Evolutionary conservation across 2,888 invertebrate species (phyloP).

Genomic region (Rosalia funebris): DNA sequence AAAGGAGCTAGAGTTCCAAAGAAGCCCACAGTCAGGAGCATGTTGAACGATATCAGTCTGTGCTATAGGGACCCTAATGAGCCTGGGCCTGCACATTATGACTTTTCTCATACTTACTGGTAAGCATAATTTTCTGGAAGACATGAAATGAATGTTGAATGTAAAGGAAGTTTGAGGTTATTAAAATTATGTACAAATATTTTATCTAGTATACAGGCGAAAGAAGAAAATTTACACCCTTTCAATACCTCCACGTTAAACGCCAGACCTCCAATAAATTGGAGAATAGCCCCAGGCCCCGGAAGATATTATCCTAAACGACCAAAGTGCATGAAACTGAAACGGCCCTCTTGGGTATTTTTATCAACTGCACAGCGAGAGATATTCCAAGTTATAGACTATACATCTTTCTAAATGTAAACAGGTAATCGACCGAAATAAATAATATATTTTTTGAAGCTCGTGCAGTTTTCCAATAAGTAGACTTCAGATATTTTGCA

Average conservation of each 20-base stretch:
- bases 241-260: constrained; percentile 53
- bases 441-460: too few species aligned
- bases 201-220: constrained; percentile 2
- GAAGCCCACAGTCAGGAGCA: constrained; percentile 63
- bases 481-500: too few species aligned
- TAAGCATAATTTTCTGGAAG: neutral
- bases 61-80: constrained; percentile 65
- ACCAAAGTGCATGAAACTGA: constrained; percentile 45
- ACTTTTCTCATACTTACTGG: constrained; percentile 25
- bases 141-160: too few species aligned
- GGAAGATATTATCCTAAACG: constrained; percentile 56
- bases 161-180: too few species aligned
- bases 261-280: constrained; percentile 51
- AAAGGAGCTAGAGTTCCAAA: constrained; percentile 56
- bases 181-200: too few species aligned
- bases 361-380: constrained; percentile 50
- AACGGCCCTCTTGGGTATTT: constrained; percentile 55
- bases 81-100: constrained; percentile 68
- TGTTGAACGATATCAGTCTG: constrained; percentile 66
- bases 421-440: neutral
- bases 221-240: constrained; percentile 40
- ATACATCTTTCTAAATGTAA: constrained; percentile 31
- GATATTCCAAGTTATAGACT: constrained; percentile 43
- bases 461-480: too few species aligned
- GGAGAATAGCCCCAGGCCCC: constrained; percentile 58